These are phyloP conservation scores for Aleadryas rufinucha DNA, from an alignment of 2,113 vertebrate species.

Conservation along the genomic window DNA sequence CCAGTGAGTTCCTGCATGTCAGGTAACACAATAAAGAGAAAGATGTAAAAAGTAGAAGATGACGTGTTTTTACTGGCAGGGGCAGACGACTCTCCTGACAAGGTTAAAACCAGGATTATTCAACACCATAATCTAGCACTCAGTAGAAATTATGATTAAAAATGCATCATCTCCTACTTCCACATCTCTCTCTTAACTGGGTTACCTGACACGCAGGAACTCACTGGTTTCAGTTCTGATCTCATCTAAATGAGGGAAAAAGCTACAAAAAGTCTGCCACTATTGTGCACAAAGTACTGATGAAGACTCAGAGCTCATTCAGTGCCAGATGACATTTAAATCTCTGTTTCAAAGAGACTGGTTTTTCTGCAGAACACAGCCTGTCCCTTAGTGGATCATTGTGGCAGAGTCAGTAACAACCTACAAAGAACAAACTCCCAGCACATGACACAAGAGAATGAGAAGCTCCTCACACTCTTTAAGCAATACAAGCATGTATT, in stretches of 20 bases:
- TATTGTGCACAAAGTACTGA: background rate
- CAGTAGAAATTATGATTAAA: background rate
- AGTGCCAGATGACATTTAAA: background rate
- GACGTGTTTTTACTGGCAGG: background rate
- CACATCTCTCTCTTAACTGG: background rate
- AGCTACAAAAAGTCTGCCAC: background rate
- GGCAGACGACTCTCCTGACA: background rate
- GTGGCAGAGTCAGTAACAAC: background rate
- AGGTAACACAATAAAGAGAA: background rate
- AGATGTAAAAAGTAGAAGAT: background rate
- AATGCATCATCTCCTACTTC: background rate
- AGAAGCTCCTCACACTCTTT: background rate
- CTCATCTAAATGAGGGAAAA: background rate
- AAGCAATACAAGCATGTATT: background rate
- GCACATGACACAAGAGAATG: background rate
- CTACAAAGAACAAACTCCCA: background rate
- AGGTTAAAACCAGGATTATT: background rate
- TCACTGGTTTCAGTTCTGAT: background rate
- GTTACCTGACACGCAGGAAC: background rate
- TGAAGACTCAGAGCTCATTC: background rate
- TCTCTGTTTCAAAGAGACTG: background rate
- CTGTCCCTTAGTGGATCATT: background rate
- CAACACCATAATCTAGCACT: background rate
- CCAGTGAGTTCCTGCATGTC: background rate
- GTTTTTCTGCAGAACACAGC: background rate